These are phyloP conservation scores for Ostrea denselamellosa DNA, from an alignment of 1,140 invertebrate genomes.

Conservation along the genomic window DNA sequence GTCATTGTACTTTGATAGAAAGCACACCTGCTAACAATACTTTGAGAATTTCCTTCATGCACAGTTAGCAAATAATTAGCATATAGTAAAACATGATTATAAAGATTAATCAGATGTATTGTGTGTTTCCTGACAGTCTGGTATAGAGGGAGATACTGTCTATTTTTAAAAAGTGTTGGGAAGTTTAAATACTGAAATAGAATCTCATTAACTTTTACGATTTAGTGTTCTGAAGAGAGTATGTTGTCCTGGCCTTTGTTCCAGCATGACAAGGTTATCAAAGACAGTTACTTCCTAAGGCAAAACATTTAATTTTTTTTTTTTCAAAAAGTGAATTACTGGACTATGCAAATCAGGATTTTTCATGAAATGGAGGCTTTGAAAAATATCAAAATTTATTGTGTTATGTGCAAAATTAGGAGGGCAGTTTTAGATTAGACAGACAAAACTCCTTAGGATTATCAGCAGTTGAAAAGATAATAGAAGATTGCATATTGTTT, in stretches of 20 bases:
- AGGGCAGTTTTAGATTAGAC: slow-evolving; percentile 13
- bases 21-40: neutral
- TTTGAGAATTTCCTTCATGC: neutral
- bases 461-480: neutral
- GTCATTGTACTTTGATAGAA: neutral
- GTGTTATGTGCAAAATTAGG: neutral
- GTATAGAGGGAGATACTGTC: neutral
- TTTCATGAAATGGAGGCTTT: neutral
- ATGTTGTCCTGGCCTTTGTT: neutral
- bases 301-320: slow-evolving; percentile 19
- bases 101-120: slow-evolving; percentile 2
- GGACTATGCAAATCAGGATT: neutral
- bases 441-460: neutral
- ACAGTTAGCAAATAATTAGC: neutral
- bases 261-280: neutral
- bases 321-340: neutral
- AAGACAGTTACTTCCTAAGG: neutral
- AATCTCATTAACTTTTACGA: neutral
- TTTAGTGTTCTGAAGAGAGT: neutral
- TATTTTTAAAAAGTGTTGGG: neutral
- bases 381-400: neutral
- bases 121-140: neutral
- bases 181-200: slow-evolving; percentile 26
- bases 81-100: neutral
- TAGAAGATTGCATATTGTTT: neutral